phyloP scores from a whole-genome alignment of 1,140 invertebrate genomes.

The Conopomorpha cramerella region DNA sequence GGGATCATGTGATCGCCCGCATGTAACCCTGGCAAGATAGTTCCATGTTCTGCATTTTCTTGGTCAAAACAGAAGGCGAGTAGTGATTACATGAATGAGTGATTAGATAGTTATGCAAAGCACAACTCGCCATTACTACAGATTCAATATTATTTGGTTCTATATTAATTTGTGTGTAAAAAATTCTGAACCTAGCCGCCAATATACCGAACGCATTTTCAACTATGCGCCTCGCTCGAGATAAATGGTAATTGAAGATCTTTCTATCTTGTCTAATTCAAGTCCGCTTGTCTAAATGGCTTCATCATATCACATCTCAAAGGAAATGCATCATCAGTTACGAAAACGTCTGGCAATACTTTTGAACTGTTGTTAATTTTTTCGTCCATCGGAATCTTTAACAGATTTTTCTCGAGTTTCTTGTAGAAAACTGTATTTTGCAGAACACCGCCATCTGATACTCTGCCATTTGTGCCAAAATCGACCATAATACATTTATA shows the following conservation, averaged over 20 bases:
- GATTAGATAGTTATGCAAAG: too few species aligned
- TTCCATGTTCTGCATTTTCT: too few species aligned
- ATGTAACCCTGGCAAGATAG: too few species aligned
- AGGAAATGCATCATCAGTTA: constrained; percentile 41
- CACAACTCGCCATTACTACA: too few species aligned
- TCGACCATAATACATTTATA: constrained; percentile 23
- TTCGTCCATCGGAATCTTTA: constrained; percentile 1
- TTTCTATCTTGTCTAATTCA: constrained; percentile 4
- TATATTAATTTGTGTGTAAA: constrained; percentile 9
- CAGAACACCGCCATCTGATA: constrained; percentile 1
- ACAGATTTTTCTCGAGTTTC: background rate
- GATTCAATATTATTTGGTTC: constrained; percentile 8
- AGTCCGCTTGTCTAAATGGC: constrained; percentile 14
- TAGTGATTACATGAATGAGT: too few species aligned
- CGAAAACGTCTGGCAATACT: constrained; percentile 22
- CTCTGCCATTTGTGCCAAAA: constrained; percentile 2
- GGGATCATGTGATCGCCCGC: too few species aligned
- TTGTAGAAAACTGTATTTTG: constrained; percentile 1
- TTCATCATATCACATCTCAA: constrained; percentile 27
- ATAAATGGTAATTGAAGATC: constrained; percentile 7
- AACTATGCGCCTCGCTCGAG: constrained; percentile 7
- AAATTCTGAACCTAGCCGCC: constrained; percentile 7
- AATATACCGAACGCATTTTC: constrained; percentile 11
- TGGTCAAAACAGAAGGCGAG: too few species aligned
- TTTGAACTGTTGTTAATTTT: constrained; percentile 1